Conservation (phyloP, 1,140 invertebrate species). For the Parapsyche elsis region DNA sequence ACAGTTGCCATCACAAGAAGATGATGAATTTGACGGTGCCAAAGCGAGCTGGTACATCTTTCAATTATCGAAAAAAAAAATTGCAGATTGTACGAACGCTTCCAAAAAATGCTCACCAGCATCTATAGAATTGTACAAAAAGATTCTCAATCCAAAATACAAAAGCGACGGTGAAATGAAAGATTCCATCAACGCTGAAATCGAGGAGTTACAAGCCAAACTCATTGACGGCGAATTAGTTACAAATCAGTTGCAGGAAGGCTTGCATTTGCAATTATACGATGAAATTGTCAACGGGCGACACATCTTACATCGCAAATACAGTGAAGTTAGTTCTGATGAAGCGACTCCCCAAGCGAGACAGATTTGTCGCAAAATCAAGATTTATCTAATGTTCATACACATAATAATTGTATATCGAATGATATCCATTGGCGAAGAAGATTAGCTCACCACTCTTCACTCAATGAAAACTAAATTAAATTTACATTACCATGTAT, state of each 20-base stretch:
- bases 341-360: neutral
- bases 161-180: constrained; percentile 1
- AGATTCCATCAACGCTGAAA: neutral
- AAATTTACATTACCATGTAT: no score
- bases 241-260: neutral
- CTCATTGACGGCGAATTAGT: neutral
- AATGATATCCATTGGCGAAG: constrained; percentile 8
- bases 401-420: neutral
- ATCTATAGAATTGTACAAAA: constrained; percentile 26
- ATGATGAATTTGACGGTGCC: neutral
- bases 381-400: neutral
- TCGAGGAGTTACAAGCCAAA: neutral
- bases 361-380: neutral
- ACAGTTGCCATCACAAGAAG: constrained; percentile 1
- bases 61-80: constrained; percentile 4
- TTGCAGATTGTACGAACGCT: neutral
- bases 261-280: neutral
- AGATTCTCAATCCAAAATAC: neutral
- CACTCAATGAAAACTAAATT: no score
- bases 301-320: neutral
- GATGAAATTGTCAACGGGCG: neutral
- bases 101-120: neutral
- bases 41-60: constrained; percentile 18
- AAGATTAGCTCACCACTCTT: neutral
- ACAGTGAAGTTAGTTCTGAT: neutral